Base-by-base conservation (phyloP, 2,888 invertebrate species). In the Cybosia mesomella region DNA sequence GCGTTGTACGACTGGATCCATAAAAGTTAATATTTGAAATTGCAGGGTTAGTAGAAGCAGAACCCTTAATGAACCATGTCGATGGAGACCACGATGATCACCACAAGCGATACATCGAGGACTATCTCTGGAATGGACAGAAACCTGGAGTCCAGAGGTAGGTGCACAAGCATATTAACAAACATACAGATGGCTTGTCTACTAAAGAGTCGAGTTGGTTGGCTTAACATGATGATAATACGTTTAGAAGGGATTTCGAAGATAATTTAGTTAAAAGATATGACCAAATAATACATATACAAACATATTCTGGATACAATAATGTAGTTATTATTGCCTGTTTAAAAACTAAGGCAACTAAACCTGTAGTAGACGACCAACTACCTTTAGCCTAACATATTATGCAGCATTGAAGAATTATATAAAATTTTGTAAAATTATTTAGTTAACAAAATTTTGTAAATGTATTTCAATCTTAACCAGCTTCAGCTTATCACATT, bases 21-120 rank as follows among this genome's bases (percentile, higher is more conserved):
- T 49, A 49, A 22, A 22, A 22, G 1, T 54, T 2, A 22, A 54
- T 4, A 10, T 22, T 22, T 21, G 5, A 34, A 49, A 64, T 93
- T 94, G 80, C 94, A 95, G 95, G 95, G 85, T 96, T 95, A 77
- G 96, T 96, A 82, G 97, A 97, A 93, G 95, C 97, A 84, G 97
- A 97, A 90, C 97, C 97, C 21, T 95, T 97, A 80, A 97, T 97
- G 92, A 96, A 96, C 89, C 96, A 96, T 89, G 93, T 95, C 74
- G 96, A 96, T 74, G 93, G 92, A 36, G 96, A 96, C 77, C 93
- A 93, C 75, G 92, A 95, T 36, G 92, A 94, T 43, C 90, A 85
- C 66, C 90, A 85, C 66, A 95, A 95, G 80, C 89, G 92, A 69
- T 95, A 94, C 87, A 94, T 94, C 75, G 95, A 95, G 76, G 95